Percentiles rank a stretch among this genome's conserved stretches.
Conservation (phyloP, 23 tunicate genomes). For the Ciona savignyi region DNA sequence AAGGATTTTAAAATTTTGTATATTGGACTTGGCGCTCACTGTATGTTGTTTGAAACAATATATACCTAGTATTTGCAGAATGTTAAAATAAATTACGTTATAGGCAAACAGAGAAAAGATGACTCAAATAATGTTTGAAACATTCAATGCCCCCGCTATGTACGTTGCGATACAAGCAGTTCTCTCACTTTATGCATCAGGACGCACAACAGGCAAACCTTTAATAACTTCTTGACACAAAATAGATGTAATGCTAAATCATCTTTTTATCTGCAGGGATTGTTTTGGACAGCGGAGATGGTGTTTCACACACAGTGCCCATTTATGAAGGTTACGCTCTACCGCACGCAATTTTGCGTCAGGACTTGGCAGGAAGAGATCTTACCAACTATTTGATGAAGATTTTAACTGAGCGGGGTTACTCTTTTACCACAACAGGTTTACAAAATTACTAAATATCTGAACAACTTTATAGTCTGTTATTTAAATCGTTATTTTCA, state of each 20-base stretch:
- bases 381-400: conserved; percentile 83
- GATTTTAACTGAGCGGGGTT: conserved; percentile 79
- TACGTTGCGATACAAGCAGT: conserved; percentile 99
- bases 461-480: background rate
- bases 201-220: conserved; percentile 74
- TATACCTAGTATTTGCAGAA: too few relatives aligned
- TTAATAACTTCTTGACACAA: background rate
- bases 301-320: conserved; percentile 92
- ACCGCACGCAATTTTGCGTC: conserved; percentile 78
- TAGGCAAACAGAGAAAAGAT: conserved; percentile 98
- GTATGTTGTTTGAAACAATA: conserved; percentile 3
- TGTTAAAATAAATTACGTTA: background rate
- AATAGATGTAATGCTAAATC: background rate
- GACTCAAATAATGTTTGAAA: conserved; percentile 99
- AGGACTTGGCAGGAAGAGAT: conserved; percentile 87
- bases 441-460: background rate
- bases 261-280: conserved; percentile 42
- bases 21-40: background rate
- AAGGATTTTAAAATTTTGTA: background rate
- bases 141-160: conserved; percentile 99
- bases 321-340: conserved; percentile 90
- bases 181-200: conserved; percentile 95
- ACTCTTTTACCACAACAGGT: conserved; percentile 84
- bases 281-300: conserved; percentile 88
- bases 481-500: conserved; percentile 4